Evolutionary conservation across 2,113 vertebrate species (phyloP), one percentile per base, ranked within the genome.

Genomic region (Aphyosemion australe): DNA sequence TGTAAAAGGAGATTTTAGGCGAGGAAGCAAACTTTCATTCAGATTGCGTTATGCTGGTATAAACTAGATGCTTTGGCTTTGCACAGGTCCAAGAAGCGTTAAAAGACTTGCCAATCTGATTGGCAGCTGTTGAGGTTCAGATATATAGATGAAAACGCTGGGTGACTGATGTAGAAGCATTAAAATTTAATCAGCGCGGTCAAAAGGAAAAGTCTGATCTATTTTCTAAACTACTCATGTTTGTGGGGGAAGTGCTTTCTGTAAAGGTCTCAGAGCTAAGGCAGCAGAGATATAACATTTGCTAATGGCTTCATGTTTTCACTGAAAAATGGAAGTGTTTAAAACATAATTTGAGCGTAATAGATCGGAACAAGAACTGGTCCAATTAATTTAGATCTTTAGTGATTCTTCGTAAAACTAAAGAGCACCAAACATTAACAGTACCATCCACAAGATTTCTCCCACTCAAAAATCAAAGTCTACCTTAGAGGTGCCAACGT

Each of bases 91-190:
- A 46, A 49, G 37, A 65, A 15, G 50, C 21, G 51, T 68, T 31
- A 21, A 66, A 12, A 57, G 20, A 64, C 13, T 20, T 26, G 45
- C n/a, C 51, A 42, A 14, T 3, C 8, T 74, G 76, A 80, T 8
- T 39, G 86, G 60, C 69, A 64, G 71, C 54, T 74, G 69, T 73
- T 55, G 1, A 31, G 53, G 48, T 56, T 56, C 51, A 32, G 34
- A 61, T 51, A 42, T 58, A 43, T 14, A 9, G 64, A 63, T 56
- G 26, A 73, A 19, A 10, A 67, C 61, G 52, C 32, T 20, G 31
- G 31, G 2, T 26, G 51, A 18, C 32, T 61, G 58, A 58, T 65
- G 46, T 20, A 15, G 52, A 61, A 61, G 31, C 56, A 61, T 65
- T 47, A 31, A 61, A 67, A 9, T 69, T 9, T n/a, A 18, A 47